phyloP scores from a whole-genome alignment of 2,113 vertebrate genomes.

The Carettochelys insculpta region DNA sequence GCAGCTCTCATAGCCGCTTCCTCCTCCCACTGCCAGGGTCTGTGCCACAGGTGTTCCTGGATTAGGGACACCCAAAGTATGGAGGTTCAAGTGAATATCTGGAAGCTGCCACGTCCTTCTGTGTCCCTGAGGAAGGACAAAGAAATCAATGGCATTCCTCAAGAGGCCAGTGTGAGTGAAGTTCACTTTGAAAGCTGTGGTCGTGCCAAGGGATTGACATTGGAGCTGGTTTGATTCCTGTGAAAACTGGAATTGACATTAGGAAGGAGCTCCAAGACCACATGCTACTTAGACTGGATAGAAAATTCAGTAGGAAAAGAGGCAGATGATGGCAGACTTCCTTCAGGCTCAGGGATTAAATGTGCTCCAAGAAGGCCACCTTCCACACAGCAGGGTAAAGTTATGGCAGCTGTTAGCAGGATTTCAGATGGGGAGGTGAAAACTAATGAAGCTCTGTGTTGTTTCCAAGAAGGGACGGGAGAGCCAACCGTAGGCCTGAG shows the following conservation, averaged over 20 bases:
- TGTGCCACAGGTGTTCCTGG: no score
- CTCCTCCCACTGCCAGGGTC: no score
- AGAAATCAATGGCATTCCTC: not conserved
- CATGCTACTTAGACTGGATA: not conserved
- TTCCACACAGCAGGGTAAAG: not conserved
- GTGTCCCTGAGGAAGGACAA: not conserved
- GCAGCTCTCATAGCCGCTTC: no score
- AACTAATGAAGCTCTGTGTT: not conserved
- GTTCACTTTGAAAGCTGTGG: not conserved
- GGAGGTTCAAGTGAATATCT: no score
- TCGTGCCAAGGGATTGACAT: not conserved
- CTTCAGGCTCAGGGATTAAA: not conserved
- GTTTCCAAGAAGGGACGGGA: not conserved
- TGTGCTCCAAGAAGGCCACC: not conserved
- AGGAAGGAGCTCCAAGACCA: not conserved
- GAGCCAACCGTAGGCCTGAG: not conserved
- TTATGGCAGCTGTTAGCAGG: not conserved
- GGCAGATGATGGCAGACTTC: not conserved
- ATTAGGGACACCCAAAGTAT: no score
- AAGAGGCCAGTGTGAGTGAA: not conserved
- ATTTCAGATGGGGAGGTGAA: not conserved
- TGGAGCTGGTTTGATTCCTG: not conserved
- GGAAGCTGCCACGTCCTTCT: not conserved
- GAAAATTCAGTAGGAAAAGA: not conserved
- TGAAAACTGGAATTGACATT: not conserved